Percentiles rank a stretch among this genome's conserved stretches.
Conservation (phyloP, 1,140 invertebrate genomes). For the Pseudoatta argentina region DNA sequence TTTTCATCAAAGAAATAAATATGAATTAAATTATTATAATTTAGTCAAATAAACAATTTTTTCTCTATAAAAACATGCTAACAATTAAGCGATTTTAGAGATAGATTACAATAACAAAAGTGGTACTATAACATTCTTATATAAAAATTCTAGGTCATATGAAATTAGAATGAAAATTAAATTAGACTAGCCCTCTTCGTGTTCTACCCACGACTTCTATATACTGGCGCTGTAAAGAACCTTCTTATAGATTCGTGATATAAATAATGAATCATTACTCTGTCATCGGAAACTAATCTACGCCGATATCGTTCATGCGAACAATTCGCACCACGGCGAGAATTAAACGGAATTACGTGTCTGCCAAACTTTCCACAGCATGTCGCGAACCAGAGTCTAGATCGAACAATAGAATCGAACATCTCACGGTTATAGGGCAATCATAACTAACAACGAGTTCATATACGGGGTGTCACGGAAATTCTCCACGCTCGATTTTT, state of each 20-base stretch:
- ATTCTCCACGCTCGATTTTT: neutral
- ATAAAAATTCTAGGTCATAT: neutral
- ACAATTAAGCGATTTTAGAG: neutral
- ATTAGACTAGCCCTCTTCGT: too few species aligned
- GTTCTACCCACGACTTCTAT: neutral
- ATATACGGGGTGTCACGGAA: neutral
- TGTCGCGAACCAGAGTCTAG: too few species aligned
- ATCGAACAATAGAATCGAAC: constrained; percentile 55
- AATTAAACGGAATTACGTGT: constrained; percentile 25
- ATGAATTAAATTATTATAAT: too few species aligned
- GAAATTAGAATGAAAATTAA: neutral
- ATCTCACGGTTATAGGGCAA: neutral
- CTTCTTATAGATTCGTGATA: constrained; percentile 8
- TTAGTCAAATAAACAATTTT: too few species aligned
- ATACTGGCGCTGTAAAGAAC: neutral
- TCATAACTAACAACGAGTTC: neutral
- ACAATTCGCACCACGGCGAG: neutral
- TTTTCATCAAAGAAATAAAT: too few species aligned
- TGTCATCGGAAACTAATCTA: constrained; percentile 36
- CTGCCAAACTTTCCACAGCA: constrained; percentile 22
- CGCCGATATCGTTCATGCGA: constrained; percentile 10
- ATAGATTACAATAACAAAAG: neutral
- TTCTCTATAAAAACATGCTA: too few species aligned
- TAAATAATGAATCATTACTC: constrained; percentile 32
- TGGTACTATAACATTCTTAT: too few species aligned